Base-by-base conservation (phyloP, 2,888 invertebrate species). In the Neocrepidodera transversa region DNA sequence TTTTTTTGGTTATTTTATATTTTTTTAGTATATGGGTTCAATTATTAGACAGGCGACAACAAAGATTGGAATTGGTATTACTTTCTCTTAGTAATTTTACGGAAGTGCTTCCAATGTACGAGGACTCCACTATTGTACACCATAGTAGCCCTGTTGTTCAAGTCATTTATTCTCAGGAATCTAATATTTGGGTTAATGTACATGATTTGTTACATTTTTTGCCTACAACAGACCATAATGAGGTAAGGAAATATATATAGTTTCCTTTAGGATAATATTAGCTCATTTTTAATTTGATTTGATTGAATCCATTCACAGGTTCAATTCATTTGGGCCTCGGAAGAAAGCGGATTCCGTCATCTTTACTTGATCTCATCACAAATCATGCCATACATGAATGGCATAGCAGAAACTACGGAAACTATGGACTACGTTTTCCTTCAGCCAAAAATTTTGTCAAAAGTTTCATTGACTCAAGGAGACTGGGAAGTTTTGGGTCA, bases 401-500 rank as follows among this genome's bases (percentile, higher is more conserved):
- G 85, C n/a, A 80, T 84, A 23, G 80, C 81, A 35, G 84, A 83
- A 68, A 78, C 80, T 20, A 69, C 80, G 6, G 82, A 83, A 60
- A 66, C 68, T 5, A 80, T 83, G 80, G 83, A 84, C 63, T 82
- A 79, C 68, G 79, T 82, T 42, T 82, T 79, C 70, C 67, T 82
- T 35, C 79, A 81, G 14, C 89, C 91, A 0, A 85, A 87, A 70
- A 83, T 91, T 62, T 76, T 87, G 53, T 87, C 87, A 60, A 89
- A 89, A 76, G 84, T 91, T 23, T 86, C 91, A 0, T 81, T 96
- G 68, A 96, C 96, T 0, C 85, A 86, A 10, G 97, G 96, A 0
- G 92, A 94, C n/a, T 97, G 96, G 96, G 95, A 95, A 79, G 93
- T 96, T 13, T 83, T 93, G 72, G 89, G 91, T 20, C 85, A 88